Conservation (phyloP, 2,888 invertebrate species). For the Amaurobius ferox region DNA sequence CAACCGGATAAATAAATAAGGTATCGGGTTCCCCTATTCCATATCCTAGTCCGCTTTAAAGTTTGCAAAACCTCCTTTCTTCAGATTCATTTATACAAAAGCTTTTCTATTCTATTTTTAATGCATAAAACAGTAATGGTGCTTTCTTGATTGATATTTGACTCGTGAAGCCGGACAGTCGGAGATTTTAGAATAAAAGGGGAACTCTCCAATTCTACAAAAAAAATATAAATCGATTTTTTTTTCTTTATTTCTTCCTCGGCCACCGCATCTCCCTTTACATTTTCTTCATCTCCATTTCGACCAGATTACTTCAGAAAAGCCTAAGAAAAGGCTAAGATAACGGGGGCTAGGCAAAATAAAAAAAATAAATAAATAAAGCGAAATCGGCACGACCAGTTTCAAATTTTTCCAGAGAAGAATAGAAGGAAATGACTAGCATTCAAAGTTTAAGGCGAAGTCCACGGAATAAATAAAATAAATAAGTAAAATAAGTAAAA, state of each 20-base stretch:
- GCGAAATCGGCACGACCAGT: conserved; percentile 43
- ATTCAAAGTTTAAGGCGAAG: conserved; percentile 68
- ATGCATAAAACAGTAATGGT: background rate
- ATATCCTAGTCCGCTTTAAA: too few species aligned
- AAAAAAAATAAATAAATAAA: too few species aligned
- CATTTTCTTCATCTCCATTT: conserved; percentile 70
- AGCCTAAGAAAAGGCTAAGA: conserved; percentile 32
- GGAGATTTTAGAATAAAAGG: conserved; percentile 14
- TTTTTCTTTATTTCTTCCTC: background rate
- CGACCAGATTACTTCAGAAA: conserved; percentile 53
- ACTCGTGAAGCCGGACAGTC: background rate
- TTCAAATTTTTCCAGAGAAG: conserved; percentile 56
- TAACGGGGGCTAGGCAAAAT: background rate
- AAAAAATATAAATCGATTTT: background rate
- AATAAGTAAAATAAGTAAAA: conserved; percentile 40
- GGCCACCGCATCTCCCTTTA: conserved; percentile 22
- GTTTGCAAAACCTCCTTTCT: background rate
- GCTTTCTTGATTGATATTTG: conserved; percentile 15
- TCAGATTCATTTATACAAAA: background rate
- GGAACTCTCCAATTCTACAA: background rate
- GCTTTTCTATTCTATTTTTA: background rate
- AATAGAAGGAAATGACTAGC: conserved; percentile 68
- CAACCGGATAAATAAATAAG: too few species aligned
- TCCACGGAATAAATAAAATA: conserved; percentile 54
- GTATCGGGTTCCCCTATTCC: too few species aligned